phyloP scores from a whole-genome alignment of 23 tunicate genomes.

The Diplosoma virens region DNA sequence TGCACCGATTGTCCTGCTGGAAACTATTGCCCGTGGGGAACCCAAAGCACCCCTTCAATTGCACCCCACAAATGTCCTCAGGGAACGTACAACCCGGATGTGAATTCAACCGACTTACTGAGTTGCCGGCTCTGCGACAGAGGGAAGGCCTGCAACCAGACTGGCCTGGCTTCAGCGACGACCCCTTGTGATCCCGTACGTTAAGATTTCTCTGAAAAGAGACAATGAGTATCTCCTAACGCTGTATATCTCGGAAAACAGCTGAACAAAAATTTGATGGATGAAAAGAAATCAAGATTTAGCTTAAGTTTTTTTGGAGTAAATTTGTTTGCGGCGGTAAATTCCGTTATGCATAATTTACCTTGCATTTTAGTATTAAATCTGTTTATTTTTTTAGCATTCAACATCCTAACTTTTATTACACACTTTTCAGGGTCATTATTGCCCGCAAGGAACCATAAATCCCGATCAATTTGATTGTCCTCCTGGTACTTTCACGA shows the following conservation, averaged over 20 bases:
- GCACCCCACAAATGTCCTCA: constrained; percentile 54
- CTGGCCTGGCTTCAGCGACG: constrained; percentile 54
- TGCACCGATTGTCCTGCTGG: constrained; percentile 74
- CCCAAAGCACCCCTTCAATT: constrained; percentile 48
- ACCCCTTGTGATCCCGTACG: constrained; percentile 56
- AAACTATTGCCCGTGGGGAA: constrained; percentile 85
- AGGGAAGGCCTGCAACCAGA: constrained; percentile 42
- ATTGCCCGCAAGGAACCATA: constrained; percentile 80
- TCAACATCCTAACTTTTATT: no score
- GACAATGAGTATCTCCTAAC: no score
- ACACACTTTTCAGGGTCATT: constrained; percentile 80
- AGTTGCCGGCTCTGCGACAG: constrained; percentile 64
- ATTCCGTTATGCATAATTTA: no score
- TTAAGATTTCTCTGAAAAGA: no score
- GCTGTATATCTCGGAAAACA: no score
- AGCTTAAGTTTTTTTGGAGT: no score
- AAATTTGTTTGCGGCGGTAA: no score
- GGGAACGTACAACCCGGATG: constrained; percentile 77
- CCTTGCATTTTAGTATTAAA: no score
- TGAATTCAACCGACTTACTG: constrained; percentile 41
- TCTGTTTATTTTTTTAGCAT: no score
- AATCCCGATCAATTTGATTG: constrained; percentile 71
- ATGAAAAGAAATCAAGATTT: no score
- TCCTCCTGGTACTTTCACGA: constrained; percentile 85
- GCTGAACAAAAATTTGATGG: no score